Percentiles rank a stretch among this genome's conserved stretches.
phyloP scores from a whole-genome alignment of 2,888 invertebrate species.

The Sarcophaga variegata region DNA sequence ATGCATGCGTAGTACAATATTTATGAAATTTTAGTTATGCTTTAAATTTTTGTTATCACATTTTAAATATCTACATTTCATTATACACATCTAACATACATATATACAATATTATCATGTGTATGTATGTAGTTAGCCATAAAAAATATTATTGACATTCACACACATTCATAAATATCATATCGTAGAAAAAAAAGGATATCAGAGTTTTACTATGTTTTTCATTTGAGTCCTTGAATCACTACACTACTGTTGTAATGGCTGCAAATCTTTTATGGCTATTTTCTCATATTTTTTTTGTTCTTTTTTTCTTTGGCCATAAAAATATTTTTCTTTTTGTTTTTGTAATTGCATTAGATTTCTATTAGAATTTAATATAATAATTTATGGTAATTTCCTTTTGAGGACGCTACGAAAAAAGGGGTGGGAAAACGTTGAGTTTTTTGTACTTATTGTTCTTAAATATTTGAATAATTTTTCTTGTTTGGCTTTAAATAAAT shows the following conservation, averaged over 20 bases:
- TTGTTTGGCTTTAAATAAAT: neutral
- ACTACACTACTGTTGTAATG: slow-evolving; percentile 6
- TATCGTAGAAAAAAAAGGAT: neutral
- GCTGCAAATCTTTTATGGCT: slow-evolving; percentile 35
- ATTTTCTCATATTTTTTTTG: slow-evolving; percentile 3
- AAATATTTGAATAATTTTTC: neutral
- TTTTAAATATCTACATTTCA: slow-evolving; percentile 53
- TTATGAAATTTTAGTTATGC: slow-evolving; percentile 61
- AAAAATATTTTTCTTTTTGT: neutral
- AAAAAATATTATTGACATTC: slow-evolving; percentile 4
- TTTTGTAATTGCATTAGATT: slow-evolving; percentile 28
- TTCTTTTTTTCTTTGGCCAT: neutral
- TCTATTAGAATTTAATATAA: slow-evolving; percentile 51
- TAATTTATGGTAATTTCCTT: slow-evolving; percentile 49
- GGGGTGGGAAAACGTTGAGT: too few relatives aligned
- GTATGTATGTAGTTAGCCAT: neutral
- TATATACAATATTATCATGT: neutral
- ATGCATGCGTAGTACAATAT: slow-evolving; percentile 44
- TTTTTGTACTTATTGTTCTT: neutral
- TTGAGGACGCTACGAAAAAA: neutral
- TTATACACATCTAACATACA: slow-evolving; percentile 2
- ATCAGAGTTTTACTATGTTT: slow-evolving; percentile 4
- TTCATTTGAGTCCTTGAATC: slow-evolving; percentile 43
- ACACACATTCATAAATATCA: neutral
- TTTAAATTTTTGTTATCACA: slow-evolving; percentile 62